Base-by-base conservation (phyloP, 2,113 vertebrate genomes). In the Numida meleagris region DNA sequence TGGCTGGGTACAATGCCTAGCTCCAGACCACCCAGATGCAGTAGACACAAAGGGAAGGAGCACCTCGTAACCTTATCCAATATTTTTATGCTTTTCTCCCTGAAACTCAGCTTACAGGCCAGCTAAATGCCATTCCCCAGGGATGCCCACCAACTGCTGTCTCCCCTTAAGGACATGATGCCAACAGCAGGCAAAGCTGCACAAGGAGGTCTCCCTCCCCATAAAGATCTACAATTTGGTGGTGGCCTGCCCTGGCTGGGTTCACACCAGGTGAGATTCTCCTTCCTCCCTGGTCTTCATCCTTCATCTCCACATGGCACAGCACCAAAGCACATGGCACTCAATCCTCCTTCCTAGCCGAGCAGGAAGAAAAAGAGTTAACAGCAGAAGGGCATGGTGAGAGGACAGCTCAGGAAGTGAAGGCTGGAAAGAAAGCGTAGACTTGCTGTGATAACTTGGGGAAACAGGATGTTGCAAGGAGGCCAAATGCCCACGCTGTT, bases 401-500 rank as follows among this genome's bases (percentile, higher is more conserved):
- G 88, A 77, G 72, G 38, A 95, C 51, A 50, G 78, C 79, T 86
- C 68, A 53, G 67, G 59, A 90, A 90, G 62, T 45, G 42, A 68
- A 46, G 80, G 74, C 51, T 93, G 92, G 53, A 88, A 91, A 94
- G 83, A 78, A 75, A 82, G 57, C 29, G 13, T 14, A 77, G 74
- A 43, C 42, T 86, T 67, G 53, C 76, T 82, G 77, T 73, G 92
- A 93, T 91, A 95, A 95, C 76, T 82, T 93, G 88, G 80, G 80
- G 94, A 93, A 95, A 94, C 88, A 91, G 91, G 93, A 95, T 86
- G 91, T 88, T 0, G 2, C 76, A 88, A 86, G 88, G 61, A 97
- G 94, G 90, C 80, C 90, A 94, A 95, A 95, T 95, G 80, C 94
- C 96, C 92, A 93, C 90, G 82, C 96, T 83, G 66, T 96, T 95